Base-by-base conservation (phyloP, 2,113 vertebrate species). In the Channa argus region DNA sequence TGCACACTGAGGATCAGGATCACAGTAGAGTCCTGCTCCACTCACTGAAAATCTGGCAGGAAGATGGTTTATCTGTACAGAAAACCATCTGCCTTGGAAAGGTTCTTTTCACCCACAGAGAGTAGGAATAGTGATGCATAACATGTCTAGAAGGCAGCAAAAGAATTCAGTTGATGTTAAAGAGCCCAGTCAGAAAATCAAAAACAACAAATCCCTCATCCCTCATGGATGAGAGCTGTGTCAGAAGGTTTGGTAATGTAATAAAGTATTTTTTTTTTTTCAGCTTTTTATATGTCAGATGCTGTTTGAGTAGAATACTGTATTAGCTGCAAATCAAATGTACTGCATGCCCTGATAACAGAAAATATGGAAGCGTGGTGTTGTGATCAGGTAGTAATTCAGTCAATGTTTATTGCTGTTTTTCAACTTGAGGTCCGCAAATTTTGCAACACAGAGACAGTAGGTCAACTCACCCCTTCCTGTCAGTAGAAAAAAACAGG, bases 371-470 rank as follows among this genome's bases (percentile, higher is more conserved):
- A 58, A 33, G 38, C 8, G 7, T 11, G 47, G 8, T 67, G 8
- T 53, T 56, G 38, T 13, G 50, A 13, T 12, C 12, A 33, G 43
- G 10, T 36, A 46, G 62, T 74, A 49, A 87, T 77, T 85, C 24
- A 8, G 68, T 39, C 10, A 9, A 46, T 83, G 73, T 75, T 77
- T 69, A 62, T 46, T 37, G 46, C 74, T 63, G 56, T 80, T 80
- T 60, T 55, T 88, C 84, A 85, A 55, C 43, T 49, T 62, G 44
- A 76, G 54, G 58, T 77, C 47, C 61, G 34, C 63, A 24, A 24
- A 24, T 24, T 69, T 67, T 66, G 14, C 5, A 39, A 45, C 59
- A 43, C 63, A 54, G 14, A 59, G 53, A 51, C 52, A 63, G 50
- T 50, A 63, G 36, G 51, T 37, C 51, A 13, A 34, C 56, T 37